Evolutionary conservation across 2,797 vertebrate species (phyloP), one percentile per base, ranked within the genome.

Genomic region (Gymnoscopelus braueri): DNA sequence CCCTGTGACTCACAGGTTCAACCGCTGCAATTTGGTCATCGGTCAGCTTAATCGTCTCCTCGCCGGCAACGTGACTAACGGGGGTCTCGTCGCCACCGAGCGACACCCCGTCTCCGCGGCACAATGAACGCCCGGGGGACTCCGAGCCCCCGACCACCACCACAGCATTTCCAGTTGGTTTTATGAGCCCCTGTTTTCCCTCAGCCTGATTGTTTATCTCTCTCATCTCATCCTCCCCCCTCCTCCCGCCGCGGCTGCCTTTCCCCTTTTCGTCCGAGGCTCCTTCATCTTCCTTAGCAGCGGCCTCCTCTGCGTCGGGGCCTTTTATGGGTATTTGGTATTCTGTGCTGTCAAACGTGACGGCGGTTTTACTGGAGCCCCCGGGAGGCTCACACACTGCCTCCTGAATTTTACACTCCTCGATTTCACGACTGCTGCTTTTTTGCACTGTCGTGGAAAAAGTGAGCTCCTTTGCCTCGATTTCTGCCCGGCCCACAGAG

Each of bases 261-360:
- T 72, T 67, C 70, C 73, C 75, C 71, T 69, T 86, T 61, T 71
- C n/a, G 5, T 71, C 70, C 59, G 71, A 77, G 58, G 81, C 68
- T 63, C 67, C 81, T 78, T 81, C 77, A 77, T 87, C 84, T 81
- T 79, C 79, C 64, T 73, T 67, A 75, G 71, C 71, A 75, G 71
- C 71, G 65, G 78, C 81, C 72, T 80, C 79, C 60, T 83, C 77
- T 19, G 65, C 72, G 67, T 61, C 74, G 19, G 84, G 68, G 64
- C 81, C 81, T 82, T 90, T 84, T 82, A 82, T 76, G 75, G 74
- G 26, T 63, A 65, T 78, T 68, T 75, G 78, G 72, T 60, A 65
- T 54, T 61, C 79, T 67, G 63, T 48, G 74, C 74, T 59, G 71
- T 68, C 81, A 72, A 82, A 80, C 78, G 80, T 54, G 55, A 63